A percentile compares a stretch with the other conserved stretches of the same genome.
These are phyloP conservation scores for Cecidostiba fungosa DNA, from an alignment of 2,888 invertebrate genomes.

Conservation along the genomic window DNA sequence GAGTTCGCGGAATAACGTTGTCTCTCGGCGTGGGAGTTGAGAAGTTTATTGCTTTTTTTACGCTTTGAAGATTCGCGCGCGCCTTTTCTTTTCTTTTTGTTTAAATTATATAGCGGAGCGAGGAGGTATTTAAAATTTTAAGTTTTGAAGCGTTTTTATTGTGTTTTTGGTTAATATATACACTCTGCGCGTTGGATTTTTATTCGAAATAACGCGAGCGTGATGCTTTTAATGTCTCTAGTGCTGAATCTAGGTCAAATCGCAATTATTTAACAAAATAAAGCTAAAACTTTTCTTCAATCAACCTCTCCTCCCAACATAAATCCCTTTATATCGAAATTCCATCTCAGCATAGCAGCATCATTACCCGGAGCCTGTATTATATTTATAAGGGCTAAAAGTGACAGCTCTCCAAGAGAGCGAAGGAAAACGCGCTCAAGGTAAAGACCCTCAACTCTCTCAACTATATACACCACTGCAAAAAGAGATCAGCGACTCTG, in stretches of 20 bases:
- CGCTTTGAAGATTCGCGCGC: neutral
- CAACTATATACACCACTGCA: slow-evolving; percentile 11
- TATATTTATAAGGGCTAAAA: slow-evolving; percentile 48
- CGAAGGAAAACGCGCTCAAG: slow-evolving; percentile 1
- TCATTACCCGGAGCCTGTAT: neutral
- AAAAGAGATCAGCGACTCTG: slow-evolving; percentile 1
- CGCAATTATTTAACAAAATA: too few relatives aligned
- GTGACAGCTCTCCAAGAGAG: neutral
- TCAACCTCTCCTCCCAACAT: neutral
- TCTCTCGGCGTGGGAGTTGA: neutral
- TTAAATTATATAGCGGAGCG: neutral
- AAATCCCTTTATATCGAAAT: slow-evolving; percentile 22
- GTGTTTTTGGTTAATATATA: too few relatives aligned
- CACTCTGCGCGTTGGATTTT: too few relatives aligned
- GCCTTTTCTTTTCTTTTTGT: neutral
- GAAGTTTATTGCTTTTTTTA: neutral
- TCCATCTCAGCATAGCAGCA: neutral
- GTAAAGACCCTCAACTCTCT: slow-evolving; percentile 42
- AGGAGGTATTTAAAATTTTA: too few relatives aligned
- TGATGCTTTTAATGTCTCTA: neutral
- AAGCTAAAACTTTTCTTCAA: too few relatives aligned
- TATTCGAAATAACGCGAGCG: neutral
- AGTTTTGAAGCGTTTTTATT: neutral
- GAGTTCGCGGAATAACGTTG: neutral
- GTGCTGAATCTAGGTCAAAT: neutral